A percentile compares a stretch with the other conserved stretches of the same genome.
Evolutionary conservation across 2,797 vertebrate genomes (phyloP).

Genomic region (Merluccius polli): DNA sequence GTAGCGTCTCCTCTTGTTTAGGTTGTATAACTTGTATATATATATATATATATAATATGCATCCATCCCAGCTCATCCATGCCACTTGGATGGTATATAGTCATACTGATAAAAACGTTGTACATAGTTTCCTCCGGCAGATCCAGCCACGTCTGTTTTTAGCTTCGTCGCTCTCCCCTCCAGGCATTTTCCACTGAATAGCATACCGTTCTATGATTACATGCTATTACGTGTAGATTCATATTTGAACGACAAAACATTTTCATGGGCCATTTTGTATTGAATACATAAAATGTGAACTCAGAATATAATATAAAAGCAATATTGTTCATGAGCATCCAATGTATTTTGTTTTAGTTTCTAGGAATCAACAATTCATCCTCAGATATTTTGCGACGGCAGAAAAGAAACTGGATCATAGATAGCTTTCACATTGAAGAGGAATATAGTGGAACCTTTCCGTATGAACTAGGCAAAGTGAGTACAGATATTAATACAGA

Average conservation of each 20-base stretch:
- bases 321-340: background rate
- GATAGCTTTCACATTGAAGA: constrained; percentile 65
- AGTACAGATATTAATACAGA: constrained; percentile 28
- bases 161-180: too few species aligned
- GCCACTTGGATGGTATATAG: background rate
- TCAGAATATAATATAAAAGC: background rate
- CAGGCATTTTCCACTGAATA: background rate
- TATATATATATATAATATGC: background rate
- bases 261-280: background rate
- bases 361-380: constrained; percentile 18
- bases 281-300: background rate
- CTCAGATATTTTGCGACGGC: constrained; percentile 39
- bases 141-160: background rate
- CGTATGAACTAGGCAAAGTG: constrained; percentile 58
- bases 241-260: background rate
- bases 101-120: background rate
- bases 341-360: constrained; percentile 30
- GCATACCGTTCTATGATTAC: background rate
- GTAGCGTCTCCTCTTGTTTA: background rate
- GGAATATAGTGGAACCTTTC: constrained; percentile 51
- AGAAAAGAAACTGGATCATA: constrained; percentile 72
- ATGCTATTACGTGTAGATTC: background rate
- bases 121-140: background rate
- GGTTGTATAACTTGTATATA: background rate
- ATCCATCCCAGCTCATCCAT: background rate